Evolutionary conservation across 2,113 vertebrate genomes (phyloP).

Genomic region (Rhinolophus sinicus): DNA sequence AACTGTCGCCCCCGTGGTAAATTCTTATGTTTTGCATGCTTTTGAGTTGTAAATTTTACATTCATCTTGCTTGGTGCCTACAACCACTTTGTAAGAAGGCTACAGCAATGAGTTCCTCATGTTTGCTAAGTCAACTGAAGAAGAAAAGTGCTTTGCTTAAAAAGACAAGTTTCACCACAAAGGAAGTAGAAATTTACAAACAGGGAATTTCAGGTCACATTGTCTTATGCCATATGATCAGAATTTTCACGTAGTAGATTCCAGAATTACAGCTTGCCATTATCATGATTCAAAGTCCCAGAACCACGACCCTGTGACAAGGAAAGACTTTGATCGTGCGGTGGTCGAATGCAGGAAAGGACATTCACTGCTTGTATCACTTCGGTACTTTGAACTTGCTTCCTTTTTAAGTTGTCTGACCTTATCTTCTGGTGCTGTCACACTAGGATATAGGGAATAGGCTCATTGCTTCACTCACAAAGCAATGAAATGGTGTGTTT

Average conservation of each 20-base stretch:
- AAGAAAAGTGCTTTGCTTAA: conserved; percentile 21
- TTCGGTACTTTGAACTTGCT: background rate
- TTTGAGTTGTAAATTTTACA: background rate
- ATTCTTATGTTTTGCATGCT: background rate
- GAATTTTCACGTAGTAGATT: background rate
- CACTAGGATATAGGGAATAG: background rate
- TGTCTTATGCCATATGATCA: background rate
- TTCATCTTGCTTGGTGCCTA: background rate
- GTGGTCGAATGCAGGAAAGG: background rate
- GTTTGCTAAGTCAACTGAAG: background rate
- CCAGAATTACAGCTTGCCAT: background rate
- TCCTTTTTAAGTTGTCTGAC: background rate
- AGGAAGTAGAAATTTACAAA: conserved; percentile 3
- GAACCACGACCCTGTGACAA: background rate
- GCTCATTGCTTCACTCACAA: background rate
- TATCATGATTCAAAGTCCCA: background rate
- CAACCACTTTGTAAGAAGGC: background rate
- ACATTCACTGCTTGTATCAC: background rate
- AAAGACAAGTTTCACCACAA: background rate
- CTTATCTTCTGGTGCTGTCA: background rate
- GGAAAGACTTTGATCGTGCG: background rate
- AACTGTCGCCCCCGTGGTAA: background rate
- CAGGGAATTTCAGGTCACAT: background rate
- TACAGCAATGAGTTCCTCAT: background rate
- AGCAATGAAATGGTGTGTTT: background rate